Evolutionary conservation across 2,797 vertebrate genomes (phyloP), one percentile per base, ranked within the genome.

Genomic region (Ibycter americanus): DNA sequence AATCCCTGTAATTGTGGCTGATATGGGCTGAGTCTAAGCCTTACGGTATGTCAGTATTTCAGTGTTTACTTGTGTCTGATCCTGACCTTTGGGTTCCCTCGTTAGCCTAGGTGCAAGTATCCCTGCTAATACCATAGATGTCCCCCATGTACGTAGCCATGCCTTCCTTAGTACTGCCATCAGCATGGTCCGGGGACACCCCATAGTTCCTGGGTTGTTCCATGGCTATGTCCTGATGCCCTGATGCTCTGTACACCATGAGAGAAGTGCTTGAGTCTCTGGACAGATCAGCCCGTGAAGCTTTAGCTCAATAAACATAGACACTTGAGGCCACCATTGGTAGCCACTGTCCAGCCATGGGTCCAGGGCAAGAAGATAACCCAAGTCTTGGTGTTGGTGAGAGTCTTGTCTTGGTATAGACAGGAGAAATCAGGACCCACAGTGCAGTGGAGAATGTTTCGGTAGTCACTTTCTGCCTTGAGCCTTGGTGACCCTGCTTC

Each of bases 51-150:
- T 21, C 0, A 1, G 22, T 49, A 54, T 77, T 81, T 87, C 77
- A 55, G 55, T 29, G 31, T 34, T 83, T 61, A 42, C 55, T 38
- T 66, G 12, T 29, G 26, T 44, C 58, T 89, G 26, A 54, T 32
- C 25, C 46, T 44, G 68, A 51, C 19, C 31, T 74, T 79, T 68
- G 54, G 6, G 7, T 44, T 76, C 25, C 68, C 7, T 22, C 0
- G 0, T 38, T 58, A 19, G 6, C 25, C 27, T 38, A 12, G 13
- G 25, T 19, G 13, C 0, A 3, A 44, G 29, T 13, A 71, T 42
- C 40, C 29, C 54, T 62, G 56, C 22, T 44, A 31, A 27, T 23
- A 12, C 21, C 29, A 11, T 19, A n/a, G 68, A 22, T 59, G 20
- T 22, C 15, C 34, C 25, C 38, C 1, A 0, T 19, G n/a, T 42